Conservation (phyloP, 2,797 vertebrate genomes). For the Naso thynnoides region DNA sequence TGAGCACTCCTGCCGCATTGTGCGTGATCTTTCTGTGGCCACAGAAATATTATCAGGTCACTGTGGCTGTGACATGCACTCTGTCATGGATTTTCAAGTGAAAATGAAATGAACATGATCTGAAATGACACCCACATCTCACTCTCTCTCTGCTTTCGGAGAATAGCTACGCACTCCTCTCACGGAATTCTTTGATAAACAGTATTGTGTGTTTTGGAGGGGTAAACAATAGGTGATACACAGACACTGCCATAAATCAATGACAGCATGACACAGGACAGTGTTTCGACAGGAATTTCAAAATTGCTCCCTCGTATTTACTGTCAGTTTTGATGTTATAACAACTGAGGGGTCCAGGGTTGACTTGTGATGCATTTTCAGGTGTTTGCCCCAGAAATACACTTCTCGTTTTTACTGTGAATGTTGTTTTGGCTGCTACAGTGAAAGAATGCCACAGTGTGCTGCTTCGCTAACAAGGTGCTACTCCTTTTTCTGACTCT, state of each 20-base stretch:
- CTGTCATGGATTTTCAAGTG: slow-evolving; percentile 12
- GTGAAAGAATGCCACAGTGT: slow-evolving; percentile 25
- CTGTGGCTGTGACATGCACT: slow-evolving; percentile 17
- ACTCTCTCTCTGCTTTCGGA: not conserved
- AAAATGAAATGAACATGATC: slow-evolving; percentile 20
- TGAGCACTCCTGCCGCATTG: slow-evolving; percentile 27
- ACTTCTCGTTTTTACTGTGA: slow-evolving; percentile 14
- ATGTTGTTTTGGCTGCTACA: not conserved
- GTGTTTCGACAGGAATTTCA: not conserved
- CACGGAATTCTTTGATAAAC: slow-evolving; percentile 13
- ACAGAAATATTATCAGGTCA: slow-evolving; percentile 43
- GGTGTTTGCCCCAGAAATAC: slow-evolving; percentile 27
- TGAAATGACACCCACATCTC: slow-evolving; percentile 6
- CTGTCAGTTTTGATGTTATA: not conserved
- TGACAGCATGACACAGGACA: slow-evolving; percentile 5
- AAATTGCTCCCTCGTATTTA: slow-evolving; percentile 9
- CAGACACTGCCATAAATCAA: slow-evolving; percentile 19
- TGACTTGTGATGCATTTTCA: slow-evolving; percentile 41
- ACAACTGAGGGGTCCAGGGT: not conserved
- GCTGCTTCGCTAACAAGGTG: not conserved
- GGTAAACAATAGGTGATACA: slow-evolving; percentile 24
- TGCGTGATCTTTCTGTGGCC: slow-evolving; percentile 20
- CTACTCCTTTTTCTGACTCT: slow-evolving; percentile 12
- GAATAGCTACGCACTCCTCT: slow-evolving; percentile 1
- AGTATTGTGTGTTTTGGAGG: slow-evolving; percentile 2